Evolutionary conservation across 2,113 vertebrate genomes (phyloP), one percentile per base, ranked within the genome.

Genomic region (Parus major): DNA sequence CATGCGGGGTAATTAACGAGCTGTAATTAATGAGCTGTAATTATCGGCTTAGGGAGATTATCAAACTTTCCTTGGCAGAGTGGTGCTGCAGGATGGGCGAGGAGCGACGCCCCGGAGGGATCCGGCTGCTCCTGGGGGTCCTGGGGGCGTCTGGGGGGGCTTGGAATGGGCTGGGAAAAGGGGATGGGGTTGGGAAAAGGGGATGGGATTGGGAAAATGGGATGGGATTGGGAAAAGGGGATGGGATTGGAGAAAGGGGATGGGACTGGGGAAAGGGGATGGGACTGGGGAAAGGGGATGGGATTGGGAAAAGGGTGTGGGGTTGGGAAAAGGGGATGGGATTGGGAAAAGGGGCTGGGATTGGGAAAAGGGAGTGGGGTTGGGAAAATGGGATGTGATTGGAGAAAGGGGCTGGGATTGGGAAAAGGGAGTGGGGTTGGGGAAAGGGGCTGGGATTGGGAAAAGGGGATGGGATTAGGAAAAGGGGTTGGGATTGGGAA

Each of bases 51-150:
- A 75, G 42, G 44, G 84, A 88, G 81, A 42, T 75, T 70, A 95
- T 90, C 84, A 81, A 52, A 95, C 91, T 95, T 96, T 95, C 95
- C 64, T 82, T 49, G 83, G 72, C 22, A 21, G 44, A 65, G 77
- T 39, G 88, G 76, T 1, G 18, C 50, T 33, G 61, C 79, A 80
- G 92, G 92, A 90, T 9, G 59, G 82, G 77, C 8, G 50, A 65
- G 84, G 64, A 85, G 73, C 13, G 47, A 44, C 5, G 1, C 39
- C 61, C 44, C 0, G 3, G 19, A 10, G 61, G 49, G 25, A 15
- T 44, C 31, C 10, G 29, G 29, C 28, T 33, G 73, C 3, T 65
- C 27, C n/a, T 46, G n/a, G 46, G 41, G 60, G 33, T 47, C 23
- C 50, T 14, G 50, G 49, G 8, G 33, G n/a, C 10, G 23, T 24